Evolutionary conservation across 2,113 vertebrate species (phyloP), one percentile per base, ranked within the genome.

Genomic region (Toxostoma redivivum): DNA sequence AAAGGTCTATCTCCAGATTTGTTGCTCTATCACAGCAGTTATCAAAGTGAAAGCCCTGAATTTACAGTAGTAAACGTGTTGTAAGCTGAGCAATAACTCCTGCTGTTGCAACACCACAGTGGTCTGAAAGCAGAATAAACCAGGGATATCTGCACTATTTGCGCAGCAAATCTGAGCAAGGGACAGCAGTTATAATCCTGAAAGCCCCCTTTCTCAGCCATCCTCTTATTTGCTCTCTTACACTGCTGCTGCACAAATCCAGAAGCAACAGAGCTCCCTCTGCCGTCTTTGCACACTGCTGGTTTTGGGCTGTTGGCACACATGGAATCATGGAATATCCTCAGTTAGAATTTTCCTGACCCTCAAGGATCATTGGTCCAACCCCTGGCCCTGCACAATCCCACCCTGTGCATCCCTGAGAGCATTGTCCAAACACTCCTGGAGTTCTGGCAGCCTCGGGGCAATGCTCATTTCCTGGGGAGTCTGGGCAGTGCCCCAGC

Each of bases 351-450:
- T n/a, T 35, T 48, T 69, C 38, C 45, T 38, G n/a, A 27, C 21
- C 45, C 24, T 15, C n/a, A 27, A 7, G 47, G 47, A 61, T 15
- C 30, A 40, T 9, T 1, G 6, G 40, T 54, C 53, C 24, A 61
- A 3, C 1, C 7, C 30, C 11, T 14, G 33, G 7, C 28, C 33
- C 44, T 31, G n/a, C 24, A 12, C 70, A 61, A 5, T 35, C 40
- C 25, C 31, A 61, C 10, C 14, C 38, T 54, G 20, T 2, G 19
- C 27, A 58, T 42, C 44, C 60, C 24, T 40, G 21, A 1, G 6
- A n/a, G 33, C 0, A 0, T 0, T 61, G 14, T 40, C 8, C 38
- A 28, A 81, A 45, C 0, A 0, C 8, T 45, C 54, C 61, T n/a
- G 9, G 61, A 54, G 21, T 40, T 54, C 40, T 47, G 47, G 45